Evolutionary conservation across 2,797 vertebrate genomes (phyloP).

Genomic region (Otolemur crassicaudatus): DNA sequence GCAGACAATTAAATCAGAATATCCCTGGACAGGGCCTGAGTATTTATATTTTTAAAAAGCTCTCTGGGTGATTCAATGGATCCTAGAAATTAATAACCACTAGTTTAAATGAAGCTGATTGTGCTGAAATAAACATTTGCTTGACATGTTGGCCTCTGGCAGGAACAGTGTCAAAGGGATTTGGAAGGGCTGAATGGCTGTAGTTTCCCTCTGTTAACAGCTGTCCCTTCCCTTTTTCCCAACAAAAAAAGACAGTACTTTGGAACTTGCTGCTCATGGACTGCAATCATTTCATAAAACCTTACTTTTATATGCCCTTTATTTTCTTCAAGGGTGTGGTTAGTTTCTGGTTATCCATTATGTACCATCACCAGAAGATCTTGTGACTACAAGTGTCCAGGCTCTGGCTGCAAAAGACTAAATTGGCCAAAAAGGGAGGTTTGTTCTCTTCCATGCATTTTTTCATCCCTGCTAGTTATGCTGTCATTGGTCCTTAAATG

Average conservation of each 20-base stretch:
- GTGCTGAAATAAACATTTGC: background rate
- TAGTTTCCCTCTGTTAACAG: background rate
- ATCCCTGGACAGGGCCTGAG: background rate
- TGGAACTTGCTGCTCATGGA: background rate
- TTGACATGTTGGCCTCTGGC: background rate
- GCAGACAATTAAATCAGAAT: background rate
- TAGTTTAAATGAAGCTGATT: background rate
- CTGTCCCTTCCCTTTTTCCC: background rate
- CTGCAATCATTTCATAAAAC: slow-evolving; percentile 19
- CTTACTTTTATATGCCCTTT: background rate
- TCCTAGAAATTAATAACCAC: background rate
- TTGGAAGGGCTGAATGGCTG: background rate
- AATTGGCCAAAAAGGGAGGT: background rate
- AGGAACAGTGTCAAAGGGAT: background rate
- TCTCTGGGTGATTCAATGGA: background rate
- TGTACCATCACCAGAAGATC: background rate
- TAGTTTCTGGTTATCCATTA: background rate
- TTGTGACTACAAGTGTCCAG: background rate
- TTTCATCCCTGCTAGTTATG: background rate
- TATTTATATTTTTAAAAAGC: background rate
- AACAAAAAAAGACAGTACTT: background rate
- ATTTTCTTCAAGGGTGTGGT: slow-evolving; percentile 51
- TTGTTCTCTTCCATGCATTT: background rate
- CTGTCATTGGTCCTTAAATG: background rate
- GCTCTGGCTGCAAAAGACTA: background rate